phyloP scores from a whole-genome alignment of 2,797 vertebrate genomes.

The Bucorvus abyssinicus region DNA sequence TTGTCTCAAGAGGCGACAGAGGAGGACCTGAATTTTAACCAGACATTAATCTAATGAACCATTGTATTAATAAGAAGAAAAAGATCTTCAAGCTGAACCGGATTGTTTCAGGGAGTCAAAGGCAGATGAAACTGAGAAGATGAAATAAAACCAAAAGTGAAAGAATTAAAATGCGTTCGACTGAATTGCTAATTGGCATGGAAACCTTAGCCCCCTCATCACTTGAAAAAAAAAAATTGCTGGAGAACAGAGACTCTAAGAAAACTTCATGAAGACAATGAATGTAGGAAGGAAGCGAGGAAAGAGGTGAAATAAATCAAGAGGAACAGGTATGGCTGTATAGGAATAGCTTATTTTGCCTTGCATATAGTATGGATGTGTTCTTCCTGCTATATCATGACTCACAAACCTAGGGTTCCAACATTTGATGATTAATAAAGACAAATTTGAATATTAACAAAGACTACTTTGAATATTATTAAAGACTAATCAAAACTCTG shows the following conservation, averaged over 20 bases:
- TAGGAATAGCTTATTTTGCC: background rate
- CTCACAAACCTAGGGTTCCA: background rate
- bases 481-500: background rate
- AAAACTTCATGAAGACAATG: background rate
- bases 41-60: constrained; percentile 35
- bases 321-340: background rate
- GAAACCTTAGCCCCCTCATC: background rate
- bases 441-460: too few species aligned
- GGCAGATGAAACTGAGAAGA: background rate
- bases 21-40: constrained; percentile 30
- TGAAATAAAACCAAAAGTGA: constrained; percentile 28
- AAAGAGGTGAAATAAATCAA: background rate
- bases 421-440: background rate
- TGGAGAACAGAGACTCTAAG: background rate
- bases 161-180: background rate
- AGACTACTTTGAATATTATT: background rate
- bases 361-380: background rate
- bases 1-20: background rate
- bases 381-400: background rate
- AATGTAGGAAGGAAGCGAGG: background rate
- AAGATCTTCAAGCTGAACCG: background rate
- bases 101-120: background rate
- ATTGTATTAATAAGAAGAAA: background rate
- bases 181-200: background rate
- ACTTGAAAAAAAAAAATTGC: background rate